phyloP scores from a whole-genome alignment of 2,797 vertebrate species.

The Chrosomus eos region DNA sequence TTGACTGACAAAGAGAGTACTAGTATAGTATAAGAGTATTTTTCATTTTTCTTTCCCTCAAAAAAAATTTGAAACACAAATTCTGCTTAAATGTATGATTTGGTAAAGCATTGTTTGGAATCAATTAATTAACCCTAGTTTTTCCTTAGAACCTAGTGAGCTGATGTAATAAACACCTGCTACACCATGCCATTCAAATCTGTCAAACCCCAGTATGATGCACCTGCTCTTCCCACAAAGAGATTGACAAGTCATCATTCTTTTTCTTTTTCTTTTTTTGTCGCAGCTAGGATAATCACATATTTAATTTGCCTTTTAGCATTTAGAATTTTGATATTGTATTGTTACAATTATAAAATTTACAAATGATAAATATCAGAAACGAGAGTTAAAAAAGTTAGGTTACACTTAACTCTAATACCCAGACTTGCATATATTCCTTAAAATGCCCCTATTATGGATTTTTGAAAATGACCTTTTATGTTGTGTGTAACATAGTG shows the following conservation, averaged over 20 bases:
- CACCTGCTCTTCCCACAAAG: conserved; percentile 8
- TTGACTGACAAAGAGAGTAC: neutral
- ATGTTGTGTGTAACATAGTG: no score
- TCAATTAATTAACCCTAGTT: neutral
- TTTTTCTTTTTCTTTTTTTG: neutral
- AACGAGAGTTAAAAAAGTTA: neutral
- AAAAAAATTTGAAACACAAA: no score
- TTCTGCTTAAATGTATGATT: neutral
- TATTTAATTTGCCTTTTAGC: neutral
- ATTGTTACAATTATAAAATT: neutral
- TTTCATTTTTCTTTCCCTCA: neutral
- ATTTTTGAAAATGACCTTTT: no score
- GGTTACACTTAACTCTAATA: neutral
- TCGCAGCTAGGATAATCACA: neutral
- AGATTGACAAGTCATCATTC: conserved; percentile 8
- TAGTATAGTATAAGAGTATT: neutral
- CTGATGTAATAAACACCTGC: conserved; percentile 18
- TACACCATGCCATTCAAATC: neutral
- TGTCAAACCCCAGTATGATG: conserved; percentile 10
- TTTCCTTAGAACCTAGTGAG: neutral
- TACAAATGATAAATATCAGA: neutral
- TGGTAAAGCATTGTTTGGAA: neutral
- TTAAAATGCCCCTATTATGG: no score
- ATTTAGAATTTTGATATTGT: neutral
- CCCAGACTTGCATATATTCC: no score